Evolutionary conservation across 2,797 vertebrate species (phyloP), one percentile per base, ranked within the genome.

Genomic region (Staurois parvus): DNA sequence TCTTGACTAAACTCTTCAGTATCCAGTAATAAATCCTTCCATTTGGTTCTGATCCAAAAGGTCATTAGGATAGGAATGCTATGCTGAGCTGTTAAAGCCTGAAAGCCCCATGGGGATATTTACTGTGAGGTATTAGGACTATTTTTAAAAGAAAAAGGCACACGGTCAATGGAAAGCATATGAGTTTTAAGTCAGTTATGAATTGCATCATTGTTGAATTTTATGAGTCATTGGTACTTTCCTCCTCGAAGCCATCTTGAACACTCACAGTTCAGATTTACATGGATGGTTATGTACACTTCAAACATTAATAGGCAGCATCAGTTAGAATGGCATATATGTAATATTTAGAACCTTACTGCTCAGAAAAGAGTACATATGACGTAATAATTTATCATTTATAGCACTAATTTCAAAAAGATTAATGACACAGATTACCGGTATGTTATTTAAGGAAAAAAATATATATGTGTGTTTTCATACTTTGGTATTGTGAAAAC

Each of bases 11-110:
- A 73, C 40, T 42, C 48, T 42, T 28, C 40, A 73, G 37, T 28
- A 45, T 42, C 45, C n/a, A 73, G 40, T 73, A 73, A 73, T 28
- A 26, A 42, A 73, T 73, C 72, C 72, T 48, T 73, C 72, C n/a
- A 26, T 73, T 48, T 73, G 72, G n/a, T 45, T 73, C 72, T 45
- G 40, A 73, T 73, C 72, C 72, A 73, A 19, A 73, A 73, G 72
- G 72, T 40, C 42, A 45, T 73, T 45, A 73, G n/a, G 24, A 45
- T n/a, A 26, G 24, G 37, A 72, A 73, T 73, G 72, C 72, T 73
- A 73, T 73, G 72, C 72, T 73, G 37, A 45, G n/a, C 40, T 45
- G 72, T 28, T 73, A 15, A n/a, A 73, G 42, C n/a, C 40, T 45
- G 26, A 45, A 72, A 42, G n/a, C 15, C 34, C 24, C 72, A 73